Percentiles rank a stretch among this genome's conserved stretches.
phyloP scores from a whole-genome alignment of 2,888 invertebrate genomes.

The Ceraclea dissimilis region DNA sequence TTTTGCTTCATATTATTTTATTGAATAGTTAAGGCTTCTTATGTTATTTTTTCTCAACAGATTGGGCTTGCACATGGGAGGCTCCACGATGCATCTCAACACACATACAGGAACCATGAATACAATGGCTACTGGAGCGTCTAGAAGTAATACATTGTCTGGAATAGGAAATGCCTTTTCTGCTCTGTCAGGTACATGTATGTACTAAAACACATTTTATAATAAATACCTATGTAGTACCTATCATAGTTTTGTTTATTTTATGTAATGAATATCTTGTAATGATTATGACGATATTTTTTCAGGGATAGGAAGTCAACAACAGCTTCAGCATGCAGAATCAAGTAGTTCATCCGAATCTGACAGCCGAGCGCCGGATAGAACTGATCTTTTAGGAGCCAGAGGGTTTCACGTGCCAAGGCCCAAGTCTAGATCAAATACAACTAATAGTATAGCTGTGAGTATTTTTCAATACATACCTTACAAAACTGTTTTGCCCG shows the following conservation, averaged over 20 bases:
- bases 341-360: conserved; percentile 42
- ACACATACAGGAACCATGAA: conserved; percentile 27
- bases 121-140: conserved; percentile 37
- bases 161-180: conserved; percentile 38
- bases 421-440: conserved; percentile 70
- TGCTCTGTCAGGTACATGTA: conserved; percentile 19
- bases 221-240: too few relatives aligned
- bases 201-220: not conserved
- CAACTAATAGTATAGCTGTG: conserved; percentile 56
- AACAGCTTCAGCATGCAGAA: conserved; percentile 29
- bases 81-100: conserved; percentile 32
- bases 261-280: too few relatives aligned
- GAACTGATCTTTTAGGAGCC: conserved; percentile 63
- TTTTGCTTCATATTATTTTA: too few relatives aligned
- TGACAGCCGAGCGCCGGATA: conserved; percentile 54
- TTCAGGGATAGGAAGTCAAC: conserved; percentile 12
- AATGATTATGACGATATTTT: not conserved
- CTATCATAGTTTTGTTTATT: too few relatives aligned
- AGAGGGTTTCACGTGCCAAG: conserved; percentile 70
- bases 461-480: too few relatives aligned
- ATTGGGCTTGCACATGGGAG: conserved; percentile 43
- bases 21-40: too few relatives aligned
- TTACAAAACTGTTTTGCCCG: too few relatives aligned
- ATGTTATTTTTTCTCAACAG: too few relatives aligned
- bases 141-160: conserved; percentile 36